Evolutionary conservation across 2,113 vertebrate genomes (phyloP), one percentile per base, ranked within the genome.

Genomic region (Halcyon senegalensis): DNA sequence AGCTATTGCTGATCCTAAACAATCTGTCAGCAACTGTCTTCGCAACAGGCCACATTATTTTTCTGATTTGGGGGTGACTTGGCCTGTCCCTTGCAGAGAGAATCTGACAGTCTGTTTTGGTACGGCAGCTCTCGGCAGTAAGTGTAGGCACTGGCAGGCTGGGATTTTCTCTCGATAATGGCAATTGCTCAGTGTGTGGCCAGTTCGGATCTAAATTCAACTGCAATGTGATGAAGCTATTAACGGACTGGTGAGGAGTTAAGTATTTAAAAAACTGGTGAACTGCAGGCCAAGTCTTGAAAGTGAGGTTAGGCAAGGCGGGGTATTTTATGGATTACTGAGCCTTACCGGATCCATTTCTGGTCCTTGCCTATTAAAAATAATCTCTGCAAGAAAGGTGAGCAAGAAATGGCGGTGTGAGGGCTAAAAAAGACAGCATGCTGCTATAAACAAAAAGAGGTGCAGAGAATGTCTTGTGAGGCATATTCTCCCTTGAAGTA

Each of bases 1-100:
- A 92, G 90, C 94, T 93, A 89, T 78, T 91, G 80, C 80, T 95
- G 90, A 94, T 92, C 66, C 91, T 84, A 78, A 90, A 84, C 89
- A 82, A 85, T 87, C 94, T 96, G 89, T 92, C 93, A 87, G 31
- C 85, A 1, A 84, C 91, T 87, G 81, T 89, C 90, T 68, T 94
- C 13, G 0, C 33, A 84, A 70, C 51, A 90, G 80, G 60, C 74
- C 31, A 13, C 7, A 50, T 72, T 94, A 35, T 73, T 91, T 89
- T 84, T 84, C 89, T 87, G 91, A 46, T 62, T 41, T 7, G 37
- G 17, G 78, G 86, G 21, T 64, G 66, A 66, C 86, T 89, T 92
- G 76, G 56, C 83, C 31, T 84, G 62, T 84, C 74, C 28, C 73
- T 50, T 1, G 1, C 73, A 11, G 68, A n/a, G 51, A 62, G 35